Percentiles rank a stretch among this genome's conserved stretches.
Conservation (phyloP, 2,797 vertebrate species). For the Rhynchonycteris naso region DNA sequence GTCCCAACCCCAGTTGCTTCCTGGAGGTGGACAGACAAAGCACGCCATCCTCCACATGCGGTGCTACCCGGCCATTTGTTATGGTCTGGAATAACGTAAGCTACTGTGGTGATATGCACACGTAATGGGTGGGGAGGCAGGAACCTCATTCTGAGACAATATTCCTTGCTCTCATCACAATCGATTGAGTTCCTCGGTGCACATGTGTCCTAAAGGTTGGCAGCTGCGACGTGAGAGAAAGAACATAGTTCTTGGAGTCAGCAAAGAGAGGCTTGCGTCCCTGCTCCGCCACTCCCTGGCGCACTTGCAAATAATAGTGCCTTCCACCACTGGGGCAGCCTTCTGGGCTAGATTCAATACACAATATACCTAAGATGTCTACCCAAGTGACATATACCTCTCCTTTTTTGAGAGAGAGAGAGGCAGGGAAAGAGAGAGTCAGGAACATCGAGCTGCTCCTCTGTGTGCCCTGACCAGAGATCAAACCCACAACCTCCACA, state of each 20-base stretch:
- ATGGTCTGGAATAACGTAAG: not conserved
- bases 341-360: not conserved
- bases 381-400: no score
- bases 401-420: no score
- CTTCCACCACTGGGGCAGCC: rapidly evolving
- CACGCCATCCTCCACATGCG: not conserved
- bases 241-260: not conserved
- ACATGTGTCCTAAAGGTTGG: not conserved
- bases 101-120: rapidly evolving
- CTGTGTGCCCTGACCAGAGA: no score
- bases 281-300: not conserved
- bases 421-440: no score
- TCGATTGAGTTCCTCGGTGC: not conserved
- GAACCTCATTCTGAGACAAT: rapidly evolving
- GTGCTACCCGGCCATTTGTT: no score
- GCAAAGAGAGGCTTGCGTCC: rapidly evolving
- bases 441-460: no score
- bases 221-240: not conserved
- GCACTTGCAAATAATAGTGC: not conserved
- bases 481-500: no score
- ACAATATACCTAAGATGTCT: no score
- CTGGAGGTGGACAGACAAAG: not conserved
- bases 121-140: rapidly evolving
- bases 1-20: not conserved
- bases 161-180: not conserved